Evolutionary conservation across 2,113 vertebrate species (phyloP).

Genomic region (Corythaixoides concolor): DNA sequence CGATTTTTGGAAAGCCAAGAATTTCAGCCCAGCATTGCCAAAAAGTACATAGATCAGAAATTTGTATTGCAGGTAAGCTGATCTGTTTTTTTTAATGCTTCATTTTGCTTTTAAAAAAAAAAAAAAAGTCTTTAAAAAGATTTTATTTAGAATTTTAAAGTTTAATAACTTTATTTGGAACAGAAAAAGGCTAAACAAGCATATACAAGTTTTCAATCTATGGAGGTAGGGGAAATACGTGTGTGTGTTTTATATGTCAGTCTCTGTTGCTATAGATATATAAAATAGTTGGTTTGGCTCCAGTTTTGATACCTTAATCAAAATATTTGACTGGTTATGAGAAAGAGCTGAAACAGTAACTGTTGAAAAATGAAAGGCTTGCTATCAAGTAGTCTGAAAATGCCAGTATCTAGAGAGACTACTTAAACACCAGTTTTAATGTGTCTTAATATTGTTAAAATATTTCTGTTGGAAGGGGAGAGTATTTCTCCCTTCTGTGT

Average conservation of each 20-base stretch:
- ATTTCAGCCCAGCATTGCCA: constrained; percentile 99
- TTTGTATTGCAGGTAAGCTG: constrained; percentile 98
- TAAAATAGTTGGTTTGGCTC: not conserved
- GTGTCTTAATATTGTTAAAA: not conserved
- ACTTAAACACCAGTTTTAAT: not conserved
- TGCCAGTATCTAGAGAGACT: not conserved
- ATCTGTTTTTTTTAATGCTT: not conserved
- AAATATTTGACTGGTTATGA: constrained; percentile 12
- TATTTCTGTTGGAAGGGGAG: not conserved
- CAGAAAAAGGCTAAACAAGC: not conserved
- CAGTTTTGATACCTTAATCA: not conserved
- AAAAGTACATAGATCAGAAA: constrained; percentile 99
- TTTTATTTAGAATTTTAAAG: not conserved
- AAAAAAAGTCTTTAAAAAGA: not conserved
- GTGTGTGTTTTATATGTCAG: not conserved
- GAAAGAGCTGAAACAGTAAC: not conserved
- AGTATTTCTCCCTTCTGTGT: not conserved
- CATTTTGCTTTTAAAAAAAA: not conserved
- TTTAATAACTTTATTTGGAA: not conserved
- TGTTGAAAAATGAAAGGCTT: not conserved
- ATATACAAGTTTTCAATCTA: not conserved
- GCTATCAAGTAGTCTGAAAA: not conserved
- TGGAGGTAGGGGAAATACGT: not conserved
- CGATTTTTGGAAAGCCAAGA: constrained; percentile 99
- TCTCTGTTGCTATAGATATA: not conserved